phyloP scores from a whole-genome alignment of 2,888 invertebrate genomes.

The Troglohyphantes excavatus region DNA sequence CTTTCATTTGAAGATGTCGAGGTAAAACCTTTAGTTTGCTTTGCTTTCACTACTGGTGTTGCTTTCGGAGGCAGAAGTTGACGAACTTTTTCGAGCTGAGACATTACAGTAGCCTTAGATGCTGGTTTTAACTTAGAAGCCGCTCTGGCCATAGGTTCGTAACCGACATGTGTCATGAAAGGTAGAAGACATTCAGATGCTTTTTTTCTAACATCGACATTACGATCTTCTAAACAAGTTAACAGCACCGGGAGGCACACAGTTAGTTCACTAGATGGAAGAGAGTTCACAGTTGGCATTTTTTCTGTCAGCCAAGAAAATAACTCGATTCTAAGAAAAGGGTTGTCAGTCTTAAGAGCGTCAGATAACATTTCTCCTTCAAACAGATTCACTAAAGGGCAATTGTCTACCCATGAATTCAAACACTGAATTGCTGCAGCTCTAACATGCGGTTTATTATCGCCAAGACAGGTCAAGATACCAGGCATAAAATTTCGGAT shows the following conservation, averaged over 20 bases:
- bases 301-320: constrained; percentile 93
- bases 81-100: constrained; percentile 91
- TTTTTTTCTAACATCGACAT: constrained; percentile 94
- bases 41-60: constrained; percentile 69
- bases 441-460: constrained; percentile 91
- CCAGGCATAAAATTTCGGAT: constrained; percentile 92
- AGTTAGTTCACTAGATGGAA: constrained; percentile 91
- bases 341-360: constrained; percentile 92
- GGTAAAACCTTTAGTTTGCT: constrained; percentile 81
- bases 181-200: constrained; percentile 94
- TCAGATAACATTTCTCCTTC: constrained; percentile 95
- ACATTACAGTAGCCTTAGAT: constrained; percentile 86
- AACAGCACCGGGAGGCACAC: constrained; percentile 90
- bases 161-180: constrained; percentile 95
- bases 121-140: constrained; percentile 89
- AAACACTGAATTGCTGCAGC: constrained; percentile 91
- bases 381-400: constrained; percentile 88
- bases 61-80: constrained; percentile 92
- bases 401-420: constrained; percentile 91
- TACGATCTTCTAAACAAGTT: constrained; percentile 93
- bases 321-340: constrained; percentile 90
- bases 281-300: constrained; percentile 86
- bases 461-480: constrained; percentile 87
- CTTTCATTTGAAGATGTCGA: constrained; percentile 32
- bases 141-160: constrained; percentile 89